These are phyloP conservation scores for Antheraea pernyi DNA, from an alignment of 1,140 invertebrate genomes.

Conservation along the genomic window DNA sequence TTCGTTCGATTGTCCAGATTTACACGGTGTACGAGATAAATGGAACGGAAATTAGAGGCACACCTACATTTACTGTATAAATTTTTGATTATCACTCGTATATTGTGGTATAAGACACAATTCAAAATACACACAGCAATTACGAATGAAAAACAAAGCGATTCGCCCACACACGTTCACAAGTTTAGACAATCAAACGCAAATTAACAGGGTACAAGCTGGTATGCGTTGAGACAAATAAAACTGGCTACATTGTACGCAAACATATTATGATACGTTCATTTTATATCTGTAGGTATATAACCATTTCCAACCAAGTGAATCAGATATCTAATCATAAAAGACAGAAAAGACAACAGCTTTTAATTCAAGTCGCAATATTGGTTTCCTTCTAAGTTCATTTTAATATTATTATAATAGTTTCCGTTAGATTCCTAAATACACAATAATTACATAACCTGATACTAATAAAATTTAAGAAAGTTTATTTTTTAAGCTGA, in stretches of 20 bases:
- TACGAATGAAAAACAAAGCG: conserved; percentile 34
- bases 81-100: conserved; percentile 40
- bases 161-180: conserved; percentile 22
- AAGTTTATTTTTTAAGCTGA: no score
- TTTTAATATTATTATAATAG: no score
- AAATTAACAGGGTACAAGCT: not conserved
- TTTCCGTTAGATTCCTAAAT: no score
- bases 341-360: no score
- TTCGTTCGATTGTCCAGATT: conserved; percentile 36
- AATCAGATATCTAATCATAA: no score
- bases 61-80: conserved; percentile 46
- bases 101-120: conserved; percentile 30
- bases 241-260: conserved; percentile 11
- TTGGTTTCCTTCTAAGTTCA: no score
- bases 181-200: conserved; percentile 19
- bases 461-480: no score
- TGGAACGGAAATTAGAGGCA: conserved; percentile 49
- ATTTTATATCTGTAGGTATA: no score
- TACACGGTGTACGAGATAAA: conserved; percentile 39
- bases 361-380: no score
- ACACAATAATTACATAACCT: no score
- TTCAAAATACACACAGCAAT: conserved; percentile 14
- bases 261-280: not conserved
- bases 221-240: not conserved
- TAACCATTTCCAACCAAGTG: no score